Conservation (phyloP, 2,888 invertebrate genomes). For the Eulithis prunata region DNA sequence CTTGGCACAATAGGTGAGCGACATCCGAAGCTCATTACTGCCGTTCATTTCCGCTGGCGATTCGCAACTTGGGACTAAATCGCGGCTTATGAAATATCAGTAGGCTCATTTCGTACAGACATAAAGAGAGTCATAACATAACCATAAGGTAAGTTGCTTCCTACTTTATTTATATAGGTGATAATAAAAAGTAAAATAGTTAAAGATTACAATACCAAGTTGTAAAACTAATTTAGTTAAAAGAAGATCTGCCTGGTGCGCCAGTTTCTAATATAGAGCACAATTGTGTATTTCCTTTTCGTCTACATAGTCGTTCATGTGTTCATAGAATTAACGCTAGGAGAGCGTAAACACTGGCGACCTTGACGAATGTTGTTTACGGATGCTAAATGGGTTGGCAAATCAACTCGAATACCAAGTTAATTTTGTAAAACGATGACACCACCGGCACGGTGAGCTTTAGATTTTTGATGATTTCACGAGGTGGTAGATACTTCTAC, state of each 20-base stretch:
- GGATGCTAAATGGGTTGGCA: constrained; percentile 68
- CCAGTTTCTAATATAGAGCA: constrained; percentile 9
- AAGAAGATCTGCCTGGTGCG: constrained; percentile 1
- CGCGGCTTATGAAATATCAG: constrained; percentile 62
- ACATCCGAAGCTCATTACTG: constrained; percentile 84
- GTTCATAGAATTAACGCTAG: constrained; percentile 50
- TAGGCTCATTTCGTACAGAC: constrained; percentile 49
- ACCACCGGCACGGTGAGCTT: constrained; percentile 28
- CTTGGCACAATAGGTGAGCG: constrained; percentile 83
- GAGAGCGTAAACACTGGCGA: constrained; percentile 67
- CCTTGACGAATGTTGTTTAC: constrained; percentile 75
- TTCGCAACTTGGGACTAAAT: constrained; percentile 75
- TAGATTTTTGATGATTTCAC: constrained; percentile 31
- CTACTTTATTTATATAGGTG: constrained; percentile 7
- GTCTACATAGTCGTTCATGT: constrained; percentile 43
- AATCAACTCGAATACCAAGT: constrained; percentile 58
- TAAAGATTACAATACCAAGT: neutral
- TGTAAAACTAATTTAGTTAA: neutral
- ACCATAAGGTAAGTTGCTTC: constrained; percentile 13
- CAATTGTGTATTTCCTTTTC: constrained; percentile 40
- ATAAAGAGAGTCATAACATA: constrained; percentile 23
- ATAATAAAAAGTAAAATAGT: neutral
- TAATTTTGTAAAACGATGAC: constrained; percentile 51
- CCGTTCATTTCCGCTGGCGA: constrained; percentile 78
- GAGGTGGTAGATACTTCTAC: neutral